These are phyloP conservation scores for Astur gentilis DNA, from an alignment of 2,113 vertebrate species.

Conservation along the genomic window DNA sequence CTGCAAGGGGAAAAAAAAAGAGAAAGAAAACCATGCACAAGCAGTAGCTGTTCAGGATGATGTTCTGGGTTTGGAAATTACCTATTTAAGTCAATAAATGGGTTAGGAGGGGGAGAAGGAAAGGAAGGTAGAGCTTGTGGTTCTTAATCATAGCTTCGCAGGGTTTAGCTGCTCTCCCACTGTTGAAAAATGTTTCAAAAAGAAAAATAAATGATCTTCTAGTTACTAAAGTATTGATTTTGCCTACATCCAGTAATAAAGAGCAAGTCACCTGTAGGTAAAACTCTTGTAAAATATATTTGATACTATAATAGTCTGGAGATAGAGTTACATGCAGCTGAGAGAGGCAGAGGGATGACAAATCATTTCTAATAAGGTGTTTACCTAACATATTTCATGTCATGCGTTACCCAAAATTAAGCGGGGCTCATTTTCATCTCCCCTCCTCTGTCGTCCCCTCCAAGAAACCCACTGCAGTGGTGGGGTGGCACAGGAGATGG, in stretches of 20 bases:
- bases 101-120: constrained; percentile 59
- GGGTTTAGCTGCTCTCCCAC: constrained; percentile 76
- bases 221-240: constrained; percentile 84
- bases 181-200: constrained; percentile 83
- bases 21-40: not conserved
- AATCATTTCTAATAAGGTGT: constrained; percentile 69
- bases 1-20: not conserved
- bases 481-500: not conserved
- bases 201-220: constrained; percentile 81
- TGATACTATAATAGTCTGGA: constrained; percentile 84
- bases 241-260: constrained; percentile 84
- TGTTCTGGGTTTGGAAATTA: constrained; percentile 40
- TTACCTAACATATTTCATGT: constrained; percentile 23
- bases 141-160: constrained; percentile 80
- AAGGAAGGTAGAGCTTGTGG: constrained; percentile 67
- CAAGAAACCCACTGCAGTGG: not conserved
- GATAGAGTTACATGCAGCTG: constrained; percentile 76
- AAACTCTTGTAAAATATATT: constrained; percentile 86
- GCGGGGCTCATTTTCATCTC: not conserved
- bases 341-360: constrained; percentile 69
- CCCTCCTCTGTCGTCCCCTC: not conserved
- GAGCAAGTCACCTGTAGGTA: constrained; percentile 86
- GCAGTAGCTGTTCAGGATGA: not conserved
- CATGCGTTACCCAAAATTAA: not conserved
- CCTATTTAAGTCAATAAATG: constrained; percentile 68